Evolutionary conservation across 2,888 invertebrate species (phyloP).

Genomic region (Coecobrya sp.): DNA sequence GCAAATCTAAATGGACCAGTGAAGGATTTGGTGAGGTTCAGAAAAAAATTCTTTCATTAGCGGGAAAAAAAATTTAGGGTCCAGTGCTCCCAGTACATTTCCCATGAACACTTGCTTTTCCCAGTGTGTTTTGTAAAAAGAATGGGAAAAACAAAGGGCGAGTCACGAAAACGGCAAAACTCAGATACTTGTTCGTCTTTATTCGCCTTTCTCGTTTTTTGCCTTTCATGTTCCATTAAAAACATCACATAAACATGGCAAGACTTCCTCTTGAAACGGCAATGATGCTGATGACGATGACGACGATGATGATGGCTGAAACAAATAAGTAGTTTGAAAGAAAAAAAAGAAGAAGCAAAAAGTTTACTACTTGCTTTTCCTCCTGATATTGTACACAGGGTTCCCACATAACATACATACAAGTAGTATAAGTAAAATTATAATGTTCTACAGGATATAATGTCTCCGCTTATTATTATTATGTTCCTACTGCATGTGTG

Average conservation of each 20-base stretch:
- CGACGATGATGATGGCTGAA: conserved; percentile 35
- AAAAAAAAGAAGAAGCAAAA: conserved; percentile 28
- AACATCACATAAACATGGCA: conserved; percentile 18
- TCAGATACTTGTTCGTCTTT: not conserved
- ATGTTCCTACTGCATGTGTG: not conserved
- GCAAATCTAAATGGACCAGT: conserved; percentile 38
- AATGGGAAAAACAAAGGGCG: not conserved
- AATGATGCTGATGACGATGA: not conserved
- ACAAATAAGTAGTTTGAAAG: conserved; percentile 42
- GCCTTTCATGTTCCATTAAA: conserved; percentile 47
- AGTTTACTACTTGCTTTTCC: not conserved
- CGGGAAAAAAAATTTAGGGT: not conserved
- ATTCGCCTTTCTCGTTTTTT: not conserved
- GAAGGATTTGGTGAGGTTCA: not conserved
- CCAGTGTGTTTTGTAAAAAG: not conserved
- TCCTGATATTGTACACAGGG: not conserved
- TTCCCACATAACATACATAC: not conserved
- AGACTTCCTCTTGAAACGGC: conserved; percentile 31
- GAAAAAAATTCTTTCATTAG: conserved; percentile 21
- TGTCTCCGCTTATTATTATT: not conserved
- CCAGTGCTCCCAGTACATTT: not conserved
- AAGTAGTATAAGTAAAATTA: not conserved
- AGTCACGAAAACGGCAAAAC: not conserved
- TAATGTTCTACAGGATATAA: not conserved
- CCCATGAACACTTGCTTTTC: not conserved